Evolutionary conservation across 2,888 invertebrate genomes (phyloP), one percentile per base, ranked within the genome.

Genomic region (Rotaria macrura): DNA sequence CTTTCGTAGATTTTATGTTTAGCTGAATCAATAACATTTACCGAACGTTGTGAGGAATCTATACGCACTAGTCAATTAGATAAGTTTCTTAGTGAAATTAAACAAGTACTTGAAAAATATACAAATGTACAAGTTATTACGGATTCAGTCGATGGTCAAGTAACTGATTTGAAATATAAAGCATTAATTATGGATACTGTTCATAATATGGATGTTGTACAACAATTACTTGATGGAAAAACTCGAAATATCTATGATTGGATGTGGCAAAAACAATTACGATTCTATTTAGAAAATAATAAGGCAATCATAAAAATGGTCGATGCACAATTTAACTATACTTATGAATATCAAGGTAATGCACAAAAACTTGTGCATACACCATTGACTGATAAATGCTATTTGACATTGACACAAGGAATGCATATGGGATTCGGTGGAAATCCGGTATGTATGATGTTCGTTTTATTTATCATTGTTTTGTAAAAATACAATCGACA

Each of bases 281-380:
- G 55, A 85, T 87, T 83, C 43, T 85, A 57, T 85, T 52, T 87
- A n/a, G 84, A 72, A 79, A 83, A 90, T 85, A 89, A 93, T 17
- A 93, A 93, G 86, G 94, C 95, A 25, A 92, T 94, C 1, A 93
- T 96, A 85, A 93, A 93, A 91, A 97, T 98, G 94, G 97, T 95
- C 9, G 94, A 95, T 90, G 95, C 97, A 29, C 94, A 95, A 91
- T 96, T 99, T 92, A 93, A 94, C 47, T 99, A 99, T 91, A 95
- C 97, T 0, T 99, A 96, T 90, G 99, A 99, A 91, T 99, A 98
- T 90, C 94, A 98, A 89, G 99, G 99, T n/a, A 96, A 96, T 90
- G 94, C 95, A 4, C 94, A 94, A 72, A 97, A 97, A 91, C 93
- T 99, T 88, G 99, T 99, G 12, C 94, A 96, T 89, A 99, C 99